Percentiles rank a stretch among this genome's conserved stretches.
Evolutionary conservation across 2,888 invertebrate genomes (phyloP).

Genomic region (Trichopria drosophilae): DNA sequence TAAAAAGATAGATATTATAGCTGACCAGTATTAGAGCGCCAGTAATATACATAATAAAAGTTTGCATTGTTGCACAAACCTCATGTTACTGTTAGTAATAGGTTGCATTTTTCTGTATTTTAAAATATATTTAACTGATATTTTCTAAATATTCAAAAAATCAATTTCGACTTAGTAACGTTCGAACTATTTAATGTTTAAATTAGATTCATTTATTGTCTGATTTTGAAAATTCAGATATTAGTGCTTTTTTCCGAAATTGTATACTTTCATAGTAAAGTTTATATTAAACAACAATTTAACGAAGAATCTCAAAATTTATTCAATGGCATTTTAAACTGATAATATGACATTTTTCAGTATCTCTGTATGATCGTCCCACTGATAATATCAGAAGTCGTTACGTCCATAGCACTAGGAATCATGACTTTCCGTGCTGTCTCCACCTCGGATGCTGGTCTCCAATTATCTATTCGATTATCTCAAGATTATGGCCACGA

Average conservation of each 20-base stretch:
- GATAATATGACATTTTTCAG: slow-evolving; percentile 43
- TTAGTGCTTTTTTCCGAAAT: slow-evolving; percentile 7
- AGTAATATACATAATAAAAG: too few species aligned
- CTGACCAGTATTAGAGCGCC: too few species aligned
- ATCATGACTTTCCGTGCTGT: slow-evolving; percentile 56
- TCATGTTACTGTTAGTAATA: too few species aligned
- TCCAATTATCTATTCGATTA: slow-evolving; percentile 52
- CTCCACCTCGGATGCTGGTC: slow-evolving; percentile 52
- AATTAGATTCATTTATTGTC: neutral
- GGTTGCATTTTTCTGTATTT: too few species aligned
- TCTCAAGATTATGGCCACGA: slow-evolving; percentile 55
- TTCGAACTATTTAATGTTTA: neutral
- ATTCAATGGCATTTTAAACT: neutral
- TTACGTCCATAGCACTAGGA: slow-evolving; percentile 53
- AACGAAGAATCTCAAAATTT: neutral
- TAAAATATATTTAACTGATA: too few species aligned
- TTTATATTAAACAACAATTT: neutral
- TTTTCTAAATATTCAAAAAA: too few species aligned
- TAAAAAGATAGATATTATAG: too few species aligned
- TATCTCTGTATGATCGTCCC: slow-evolving; percentile 60
- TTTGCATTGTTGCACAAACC: too few species aligned
- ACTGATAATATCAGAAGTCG: slow-evolving; percentile 58
- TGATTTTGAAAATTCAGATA: neutral
- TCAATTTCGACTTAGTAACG: too few species aligned
- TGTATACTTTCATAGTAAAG: slow-evolving; percentile 8